Evolutionary conservation across 2,113 vertebrate species (phyloP).

Genomic region (Rana temporaria): DNA sequence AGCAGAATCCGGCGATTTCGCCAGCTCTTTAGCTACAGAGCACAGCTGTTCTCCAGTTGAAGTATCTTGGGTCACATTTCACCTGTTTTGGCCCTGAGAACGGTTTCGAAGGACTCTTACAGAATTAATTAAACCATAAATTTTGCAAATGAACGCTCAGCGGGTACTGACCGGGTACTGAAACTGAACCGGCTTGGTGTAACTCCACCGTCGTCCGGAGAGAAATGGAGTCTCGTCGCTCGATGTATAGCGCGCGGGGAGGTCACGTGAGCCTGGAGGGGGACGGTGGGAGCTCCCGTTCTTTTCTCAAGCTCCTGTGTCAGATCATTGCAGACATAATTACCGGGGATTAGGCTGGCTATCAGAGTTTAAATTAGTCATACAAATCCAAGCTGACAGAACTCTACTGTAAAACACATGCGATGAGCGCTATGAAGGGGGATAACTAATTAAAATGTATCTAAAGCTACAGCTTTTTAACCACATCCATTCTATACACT

Average conservation of each 20-base stretch:
- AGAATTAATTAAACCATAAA: conserved; percentile 74
- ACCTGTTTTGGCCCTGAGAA: conserved; percentile 67
- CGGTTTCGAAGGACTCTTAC: conserved; percentile 64
- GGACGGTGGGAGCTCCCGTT: not conserved
- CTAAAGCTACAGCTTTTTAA: no score
- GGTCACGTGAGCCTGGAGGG: conserved; percentile 10
- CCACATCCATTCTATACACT: no score
- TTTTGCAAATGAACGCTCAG: conserved; percentile 65
- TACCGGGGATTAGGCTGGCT: not conserved
- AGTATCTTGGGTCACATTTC: conserved; percentile 67
- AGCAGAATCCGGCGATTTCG: not conserved
- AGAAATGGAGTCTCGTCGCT: not conserved
- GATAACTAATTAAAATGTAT: no score
- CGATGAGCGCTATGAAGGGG: no score
- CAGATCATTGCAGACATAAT: conserved; percentile 12
- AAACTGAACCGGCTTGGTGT: conserved; percentile 68
- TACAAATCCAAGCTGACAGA: not conserved
- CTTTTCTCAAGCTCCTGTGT: not conserved
- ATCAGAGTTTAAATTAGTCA: conserved; percentile 5
- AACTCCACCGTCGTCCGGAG: conserved; percentile 33
- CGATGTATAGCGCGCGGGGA: not conserved
- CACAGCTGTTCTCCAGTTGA: conserved; percentile 64
- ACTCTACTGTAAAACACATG: not conserved
- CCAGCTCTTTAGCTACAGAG: conserved; percentile 51
- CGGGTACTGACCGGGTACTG: conserved; percentile 65